Percentiles rank a stretch among this genome's conserved stretches.
phyloP scores from a whole-genome alignment of 2,888 invertebrate genomes.

The Bedellia somnulentella region DNA sequence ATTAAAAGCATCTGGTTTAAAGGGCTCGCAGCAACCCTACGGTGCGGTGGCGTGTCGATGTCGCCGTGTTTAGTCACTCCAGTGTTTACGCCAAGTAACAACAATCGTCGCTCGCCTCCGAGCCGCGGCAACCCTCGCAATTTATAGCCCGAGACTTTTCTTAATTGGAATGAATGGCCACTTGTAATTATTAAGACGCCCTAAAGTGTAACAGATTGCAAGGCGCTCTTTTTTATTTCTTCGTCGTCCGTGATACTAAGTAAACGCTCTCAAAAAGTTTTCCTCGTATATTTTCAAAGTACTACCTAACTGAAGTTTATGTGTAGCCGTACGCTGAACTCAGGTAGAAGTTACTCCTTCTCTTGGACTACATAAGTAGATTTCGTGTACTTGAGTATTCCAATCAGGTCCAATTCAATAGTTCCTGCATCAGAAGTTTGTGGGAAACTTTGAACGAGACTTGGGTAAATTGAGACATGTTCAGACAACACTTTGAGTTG shows the following conservation, averaged over 20 bases:
- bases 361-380: background rate
- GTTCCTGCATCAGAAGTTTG: background rate
- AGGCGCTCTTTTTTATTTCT: constrained; percentile 29
- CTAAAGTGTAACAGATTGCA: constrained; percentile 60
- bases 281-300: constrained; percentile 7
- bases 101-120: constrained; percentile 17
- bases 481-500: no score
- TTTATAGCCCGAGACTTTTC: constrained; percentile 58
- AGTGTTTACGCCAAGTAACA: constrained; percentile 40
- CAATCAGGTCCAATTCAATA: background rate
- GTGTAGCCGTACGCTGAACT: no score
- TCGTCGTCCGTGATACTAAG: constrained; percentile 21
- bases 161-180: constrained; percentile 62
- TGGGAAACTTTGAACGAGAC: no score
- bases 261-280: constrained; percentile 9
- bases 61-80: no score
- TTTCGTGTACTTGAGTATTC: background rate
- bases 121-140: constrained; percentile 50
- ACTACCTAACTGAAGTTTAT: no score
- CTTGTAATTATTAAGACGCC: constrained; percentile 61
- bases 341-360: no score
- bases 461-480: constrained; percentile 1
- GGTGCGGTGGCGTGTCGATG: no score
- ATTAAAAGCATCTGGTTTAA: no score
- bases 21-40: no score